These are phyloP conservation scores for Solen grandis DNA, from an alignment of 1,140 invertebrate species.

Conservation along the genomic window DNA sequence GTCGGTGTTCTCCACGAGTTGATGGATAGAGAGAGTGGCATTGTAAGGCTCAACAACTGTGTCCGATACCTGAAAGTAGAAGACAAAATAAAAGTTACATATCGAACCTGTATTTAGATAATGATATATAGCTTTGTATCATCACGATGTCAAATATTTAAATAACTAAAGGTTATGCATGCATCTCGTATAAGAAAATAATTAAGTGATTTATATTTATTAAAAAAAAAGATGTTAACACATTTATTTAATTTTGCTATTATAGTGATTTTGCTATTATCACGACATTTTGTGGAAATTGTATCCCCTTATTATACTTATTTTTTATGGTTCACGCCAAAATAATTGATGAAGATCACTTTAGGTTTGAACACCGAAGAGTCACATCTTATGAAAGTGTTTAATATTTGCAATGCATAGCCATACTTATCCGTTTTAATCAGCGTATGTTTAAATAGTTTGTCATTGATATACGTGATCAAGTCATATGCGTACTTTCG, in stretches of 20 bases:
- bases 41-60: slow-evolving; percentile 85
- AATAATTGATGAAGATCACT: neutral
- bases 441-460: slow-evolving; percentile 81
- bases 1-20: slow-evolving; percentile 88
- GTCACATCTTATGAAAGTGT: neutral
- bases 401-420: neutral
- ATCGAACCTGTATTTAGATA: neutral
- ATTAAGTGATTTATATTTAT: neutral
- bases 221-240: too few species aligned
- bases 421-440: neutral
- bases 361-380: neutral
- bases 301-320: too few species aligned
- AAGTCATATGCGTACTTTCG: slow-evolving; percentile 87
- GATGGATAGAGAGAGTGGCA: slow-evolving; percentile 87
- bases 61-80: slow-evolving; percentile 81
- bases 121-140: neutral
- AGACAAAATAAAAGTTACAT: slow-evolving; percentile 1
- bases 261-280: too few species aligned
- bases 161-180: neutral
- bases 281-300: too few species aligned
- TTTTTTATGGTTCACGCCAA: neutral
- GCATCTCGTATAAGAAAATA: neutral
- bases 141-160: neutral
- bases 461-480: slow-evolving; percentile 88
- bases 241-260: too few species aligned